Evolutionary conservation across 2,888 invertebrate species (phyloP), one percentile per base, ranked within the genome.

Genomic region (Drosophila sordidapex): DNA sequence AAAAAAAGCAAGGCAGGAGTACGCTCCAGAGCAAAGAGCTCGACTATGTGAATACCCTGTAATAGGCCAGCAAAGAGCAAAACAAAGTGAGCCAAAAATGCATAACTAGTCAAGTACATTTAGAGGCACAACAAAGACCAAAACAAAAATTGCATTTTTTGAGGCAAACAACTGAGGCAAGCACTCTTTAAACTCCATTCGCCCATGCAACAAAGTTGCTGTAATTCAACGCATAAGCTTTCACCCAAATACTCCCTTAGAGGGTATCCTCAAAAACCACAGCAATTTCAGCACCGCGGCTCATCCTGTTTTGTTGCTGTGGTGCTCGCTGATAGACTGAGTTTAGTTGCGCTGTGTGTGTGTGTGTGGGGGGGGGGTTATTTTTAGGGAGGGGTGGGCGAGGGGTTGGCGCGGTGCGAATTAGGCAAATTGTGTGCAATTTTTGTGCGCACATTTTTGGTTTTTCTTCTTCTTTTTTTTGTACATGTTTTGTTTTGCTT

Each of bases 371-470:
- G 67, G 58, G 40, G 38, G 38, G 38, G n/a, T n/a, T 38, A 18
- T 56, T 56, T 36, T 36, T 27, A 4, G 15, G 31, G 27, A 15
- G 15, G 11, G 11, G 25, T 7, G 6, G 18, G 25, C 46, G 21
- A 18, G 53, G 70, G 63, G 61, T 48, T 38, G n/a, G 67, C n/a
- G 62, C 38, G 64, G 74, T 72, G 76, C 76, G 87, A 83, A 88
- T 88, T 88, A 88, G 89, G 83, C 88, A 88, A 88, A 88, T 89
- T 89, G 83, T 89, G 81, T 79, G 90, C 86, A 89, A 87, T 90
- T 89, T 85, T 70, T 80, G 79, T 65, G 72, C 64, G 64, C 56
- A 46, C 57, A 59, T 54, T 76, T 65, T 56, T 40, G 29, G 40
- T 21, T 51, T 31, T 31, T 31, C 1, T 27, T 29, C 7, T 31